phyloP scores from a whole-genome alignment of 1,140 invertebrate species.

The Papilio dardanus region DNA sequence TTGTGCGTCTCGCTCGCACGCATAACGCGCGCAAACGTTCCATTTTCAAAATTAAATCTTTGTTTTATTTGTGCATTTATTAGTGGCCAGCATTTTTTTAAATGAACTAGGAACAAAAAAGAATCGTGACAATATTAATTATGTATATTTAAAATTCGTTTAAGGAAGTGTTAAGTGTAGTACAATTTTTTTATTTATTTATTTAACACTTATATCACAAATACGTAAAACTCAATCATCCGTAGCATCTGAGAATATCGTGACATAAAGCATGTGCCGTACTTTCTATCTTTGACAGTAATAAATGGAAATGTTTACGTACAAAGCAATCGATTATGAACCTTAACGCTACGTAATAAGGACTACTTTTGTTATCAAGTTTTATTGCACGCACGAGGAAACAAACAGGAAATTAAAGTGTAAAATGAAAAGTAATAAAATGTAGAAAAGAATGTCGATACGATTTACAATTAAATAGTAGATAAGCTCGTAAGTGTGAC shows the following conservation, averaged over 20 bases:
- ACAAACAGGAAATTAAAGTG: background rate
- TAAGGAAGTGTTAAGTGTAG: background rate
- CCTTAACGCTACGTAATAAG: background rate
- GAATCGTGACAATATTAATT: too few species aligned
- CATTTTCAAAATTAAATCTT: background rate
- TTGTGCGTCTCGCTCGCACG: slow-evolving; percentile 61
- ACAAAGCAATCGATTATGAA: background rate
- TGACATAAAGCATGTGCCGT: slow-evolving; percentile 18
- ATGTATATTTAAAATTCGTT: too few species aligned
- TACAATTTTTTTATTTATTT: background rate
- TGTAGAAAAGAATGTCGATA: background rate
- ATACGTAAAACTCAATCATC: slow-evolving; percentile 17
- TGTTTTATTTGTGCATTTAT: background rate
- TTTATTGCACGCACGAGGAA: background rate
- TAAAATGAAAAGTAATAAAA: slow-evolving; percentile 26
- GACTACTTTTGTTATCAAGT: background rate
- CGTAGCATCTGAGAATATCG: background rate
- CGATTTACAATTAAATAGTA: background rate
- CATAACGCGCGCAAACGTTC: slow-evolving; percentile 10
- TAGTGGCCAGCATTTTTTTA: background rate
- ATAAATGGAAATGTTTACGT: slow-evolving; percentile 12
- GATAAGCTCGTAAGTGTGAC: slow-evolving; percentile 23
- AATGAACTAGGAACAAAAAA: background rate
- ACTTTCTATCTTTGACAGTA: slow-evolving; percentile 34
- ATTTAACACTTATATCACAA: background rate